Base-by-base conservation (phyloP, 2,797 vertebrate species). In the Harpagifer antarcticus region DNA sequence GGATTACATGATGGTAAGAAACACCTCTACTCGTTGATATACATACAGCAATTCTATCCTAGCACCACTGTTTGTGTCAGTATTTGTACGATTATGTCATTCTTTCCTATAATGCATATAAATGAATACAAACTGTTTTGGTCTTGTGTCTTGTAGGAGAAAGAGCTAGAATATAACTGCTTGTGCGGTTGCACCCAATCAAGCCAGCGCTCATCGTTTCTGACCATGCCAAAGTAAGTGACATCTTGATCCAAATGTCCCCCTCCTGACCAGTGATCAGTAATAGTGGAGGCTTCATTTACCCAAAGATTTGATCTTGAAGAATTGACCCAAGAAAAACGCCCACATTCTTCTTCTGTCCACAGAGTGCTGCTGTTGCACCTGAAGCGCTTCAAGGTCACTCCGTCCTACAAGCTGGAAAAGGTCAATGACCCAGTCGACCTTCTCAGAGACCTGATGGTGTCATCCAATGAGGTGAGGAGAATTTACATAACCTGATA, bases 281-380 rank as follows among this genome's bases (percentile, higher is more conserved):
- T 44, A 50, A 37, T 66, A 17, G 19, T 62, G 9, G 40, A 31
- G 55, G 37, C 16, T 49, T 8, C 17, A 63, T 31, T 64, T 17
- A 50, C 33, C 47, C 61, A 40, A 50, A 37, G n/a, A 47, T 43
- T 11, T 9, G 37, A 43, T 17, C 43, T 4, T 52, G n/a, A 52
- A 16, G 3, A 20, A 7, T 42, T 40, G 12, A 64, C 40, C n/a
- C 40, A 50, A 40, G 14, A 17, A 65, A 37, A 64, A 52, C 7
- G 17, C 16, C 27, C 15, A 31, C 43, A 3, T 43, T 9, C 2
- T 67, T 19, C 45, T 14, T 61, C 64, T 17, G 42, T 68, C 47
- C 40, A 7, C 59, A 73, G 74, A 55, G 69, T 76, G 49, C 70
- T 81, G 49, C 37, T 77, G 3, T 56, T 77, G 19, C 74, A 82